phyloP scores from a whole-genome alignment of 2,113 vertebrate species.

The Harpagus bidentatus region DNA sequence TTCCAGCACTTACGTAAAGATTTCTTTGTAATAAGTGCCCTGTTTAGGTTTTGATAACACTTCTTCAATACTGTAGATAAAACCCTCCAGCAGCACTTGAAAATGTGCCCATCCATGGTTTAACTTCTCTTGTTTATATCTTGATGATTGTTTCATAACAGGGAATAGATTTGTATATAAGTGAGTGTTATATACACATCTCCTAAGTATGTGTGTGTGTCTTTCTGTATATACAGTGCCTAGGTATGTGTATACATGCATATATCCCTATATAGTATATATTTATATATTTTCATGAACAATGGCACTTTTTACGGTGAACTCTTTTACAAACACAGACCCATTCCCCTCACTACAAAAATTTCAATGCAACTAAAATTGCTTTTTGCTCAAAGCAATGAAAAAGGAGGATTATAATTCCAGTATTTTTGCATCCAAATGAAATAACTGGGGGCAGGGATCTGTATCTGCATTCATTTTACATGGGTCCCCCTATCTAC shows the following conservation, averaged over 20 bases:
- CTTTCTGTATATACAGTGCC: constrained; percentile 15
- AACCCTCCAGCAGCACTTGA: constrained; percentile 29
- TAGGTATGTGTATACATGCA: neutral
- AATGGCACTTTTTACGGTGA: neutral
- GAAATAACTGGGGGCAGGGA: neutral
- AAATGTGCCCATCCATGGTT: neutral
- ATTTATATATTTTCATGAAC: neutral
- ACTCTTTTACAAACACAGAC: neutral
- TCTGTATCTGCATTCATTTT: neutral
- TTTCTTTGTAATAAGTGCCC: constrained; percentile 39
- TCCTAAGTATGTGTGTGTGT: constrained; percentile 14
- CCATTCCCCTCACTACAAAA: neutral
- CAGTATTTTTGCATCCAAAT: neutral
- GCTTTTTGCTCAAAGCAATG: neutral
- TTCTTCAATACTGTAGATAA: constrained; percentile 48
- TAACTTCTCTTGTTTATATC: constrained; percentile 58
- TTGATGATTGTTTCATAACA: constrained; percentile 35
- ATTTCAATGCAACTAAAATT: neutral
- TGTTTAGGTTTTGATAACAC: constrained; percentile 49
- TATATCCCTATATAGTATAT: neutral
- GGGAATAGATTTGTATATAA: constrained; percentile 49
- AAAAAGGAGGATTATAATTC: neutral
- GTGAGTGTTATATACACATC: constrained; percentile 24
- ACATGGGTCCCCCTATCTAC: constrained; percentile 24
- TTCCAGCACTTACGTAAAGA: constrained; percentile 52